Evolutionary conservation across 2,888 invertebrate species (phyloP), one percentile per base, ranked within the genome.

Genomic region (Thysanoteuthis rhombus): DNA sequence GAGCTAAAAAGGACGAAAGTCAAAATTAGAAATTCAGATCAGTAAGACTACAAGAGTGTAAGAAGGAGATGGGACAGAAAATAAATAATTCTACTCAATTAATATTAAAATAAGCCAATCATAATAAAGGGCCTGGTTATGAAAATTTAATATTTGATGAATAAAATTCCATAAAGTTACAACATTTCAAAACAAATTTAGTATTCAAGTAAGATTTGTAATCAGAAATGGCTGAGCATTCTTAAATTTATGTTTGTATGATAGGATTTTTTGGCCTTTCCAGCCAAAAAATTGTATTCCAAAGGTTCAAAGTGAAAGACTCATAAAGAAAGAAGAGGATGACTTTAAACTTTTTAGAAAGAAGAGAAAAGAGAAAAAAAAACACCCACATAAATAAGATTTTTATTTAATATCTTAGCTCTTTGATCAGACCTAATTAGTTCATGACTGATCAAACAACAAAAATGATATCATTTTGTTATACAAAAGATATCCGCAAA

Each of bases 351-450:
- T n/a, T 75, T 75, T n/a, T n/a, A n/a, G 16, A 75, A 75, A n/a
- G 22, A n/a, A 75, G 75, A 75, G 36, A 75, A 12, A n/a, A 10
- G 36, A n/a, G 4, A 16, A 75, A 12, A 16, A n/a, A n/a, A 75
- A 75, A 12, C 75, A n/a, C 8, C 36, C n/a, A n/a, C 12, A 16
- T 75, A 10, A 75, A 75, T n/a, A n/a, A 75, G n/a, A 75, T 75
- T 19, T 75, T 75, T 75, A 75, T 75, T 75, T n/a, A 75, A 75
- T 75, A 75, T n/a, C n/a, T 75, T n/a, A n/a, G n/a, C 75, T n/a
- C 75, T 75, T 75, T 75, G 75, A 75, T 75, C 75, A n/a, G n/a
- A 75, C 75, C n/a, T 75, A 75, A 75, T 75, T 75, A 75, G 75
- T 75, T 75, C 75, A 75, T n/a, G 75, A n/a, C n/a, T 75, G 75